phyloP scores from a whole-genome alignment of 2,888 invertebrate genomes.

The Chrysolina oricalcia region DNA sequence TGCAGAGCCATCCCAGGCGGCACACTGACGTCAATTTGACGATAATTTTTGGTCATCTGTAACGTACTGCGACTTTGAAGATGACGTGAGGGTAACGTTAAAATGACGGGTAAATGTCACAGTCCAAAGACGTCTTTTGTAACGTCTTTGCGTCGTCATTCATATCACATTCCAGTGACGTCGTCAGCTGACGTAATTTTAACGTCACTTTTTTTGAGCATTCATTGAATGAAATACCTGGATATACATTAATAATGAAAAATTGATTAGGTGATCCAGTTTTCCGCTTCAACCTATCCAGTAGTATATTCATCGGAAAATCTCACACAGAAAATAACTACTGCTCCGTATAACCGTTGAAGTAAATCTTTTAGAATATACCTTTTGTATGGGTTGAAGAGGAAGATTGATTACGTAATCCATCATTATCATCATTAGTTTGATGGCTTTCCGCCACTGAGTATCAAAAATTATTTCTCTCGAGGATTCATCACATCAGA shows the following conservation, averaged over 20 bases:
- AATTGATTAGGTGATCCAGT: no score
- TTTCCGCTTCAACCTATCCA: neutral
- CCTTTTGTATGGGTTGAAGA: no score
- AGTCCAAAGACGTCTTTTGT: neutral
- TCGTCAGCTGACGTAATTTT: neutral
- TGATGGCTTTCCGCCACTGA: no score
- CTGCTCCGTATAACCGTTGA: neutral
- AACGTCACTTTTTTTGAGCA: neutral
- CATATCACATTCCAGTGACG: neutral
- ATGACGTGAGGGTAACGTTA: neutral
- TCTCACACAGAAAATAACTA: neutral
- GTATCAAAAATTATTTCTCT: no score
- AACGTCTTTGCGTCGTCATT: neutral
- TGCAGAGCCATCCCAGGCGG: no score
- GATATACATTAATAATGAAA: no score
- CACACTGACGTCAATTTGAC: neutral
- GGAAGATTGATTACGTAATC: no score
- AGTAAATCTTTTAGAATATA: no score
- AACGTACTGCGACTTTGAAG: conserved; percentile 1
- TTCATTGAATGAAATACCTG: no score
- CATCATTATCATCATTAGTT: no score
- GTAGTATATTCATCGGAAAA: neutral
- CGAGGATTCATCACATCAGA: neutral
- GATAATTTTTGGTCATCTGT: neutral
- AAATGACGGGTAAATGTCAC: conserved; percentile 3